Evolutionary conservation across 92 coral and sea anemone species (phyloP).

Genomic region (Desmophyllum pertusum): DNA sequence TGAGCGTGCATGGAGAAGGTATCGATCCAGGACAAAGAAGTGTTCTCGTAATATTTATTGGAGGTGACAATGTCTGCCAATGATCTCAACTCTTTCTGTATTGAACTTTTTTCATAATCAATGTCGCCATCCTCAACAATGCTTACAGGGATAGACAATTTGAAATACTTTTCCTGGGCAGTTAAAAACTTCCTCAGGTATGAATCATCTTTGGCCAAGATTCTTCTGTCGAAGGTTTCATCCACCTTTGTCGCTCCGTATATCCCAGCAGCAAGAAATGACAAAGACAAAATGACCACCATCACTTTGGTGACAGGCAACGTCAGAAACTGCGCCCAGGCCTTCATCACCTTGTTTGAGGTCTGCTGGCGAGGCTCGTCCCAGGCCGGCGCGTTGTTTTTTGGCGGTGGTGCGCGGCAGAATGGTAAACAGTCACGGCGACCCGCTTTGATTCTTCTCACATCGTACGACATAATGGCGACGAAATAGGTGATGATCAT

Average conservation of each 20-base stretch:
- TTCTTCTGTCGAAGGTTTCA: conserved; percentile 68
- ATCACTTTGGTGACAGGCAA: conserved; percentile 32
- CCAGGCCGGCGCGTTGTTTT: conserved; percentile 51
- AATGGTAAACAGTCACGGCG: conserved; percentile 78
- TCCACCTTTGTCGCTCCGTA: conserved; percentile 74
- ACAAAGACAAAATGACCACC: conserved; percentile 61
- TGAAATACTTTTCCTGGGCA: conserved; percentile 57
- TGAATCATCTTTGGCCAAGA: conserved; percentile 74
- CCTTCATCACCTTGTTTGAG: conserved; percentile 59
- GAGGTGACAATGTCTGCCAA: conserved; percentile 48
- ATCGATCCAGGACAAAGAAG: conserved; percentile 65
- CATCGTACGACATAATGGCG: conserved; percentile 74
- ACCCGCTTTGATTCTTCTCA: conserved; percentile 71
- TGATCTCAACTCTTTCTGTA: conserved; percentile 52
- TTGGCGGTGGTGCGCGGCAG: conserved; percentile 53
- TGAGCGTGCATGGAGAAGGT: conserved; percentile 42
- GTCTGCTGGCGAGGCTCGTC: conserved; percentile 56
- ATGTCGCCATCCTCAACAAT: conserved; percentile 49
- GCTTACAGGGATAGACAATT: conserved; percentile 56
- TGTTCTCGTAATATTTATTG: conserved; percentile 62
- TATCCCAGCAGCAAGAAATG: conserved; percentile 66
- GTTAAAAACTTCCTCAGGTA: conserved; percentile 57
- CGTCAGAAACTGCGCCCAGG: conserved; percentile 65
- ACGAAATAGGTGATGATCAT: conserved; percentile 79
- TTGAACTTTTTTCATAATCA: conserved; percentile 47